These are phyloP conservation scores for Callinectes sapidus DNA, from an alignment of 2,888 invertebrate species.

Conservation along the genomic window DNA sequence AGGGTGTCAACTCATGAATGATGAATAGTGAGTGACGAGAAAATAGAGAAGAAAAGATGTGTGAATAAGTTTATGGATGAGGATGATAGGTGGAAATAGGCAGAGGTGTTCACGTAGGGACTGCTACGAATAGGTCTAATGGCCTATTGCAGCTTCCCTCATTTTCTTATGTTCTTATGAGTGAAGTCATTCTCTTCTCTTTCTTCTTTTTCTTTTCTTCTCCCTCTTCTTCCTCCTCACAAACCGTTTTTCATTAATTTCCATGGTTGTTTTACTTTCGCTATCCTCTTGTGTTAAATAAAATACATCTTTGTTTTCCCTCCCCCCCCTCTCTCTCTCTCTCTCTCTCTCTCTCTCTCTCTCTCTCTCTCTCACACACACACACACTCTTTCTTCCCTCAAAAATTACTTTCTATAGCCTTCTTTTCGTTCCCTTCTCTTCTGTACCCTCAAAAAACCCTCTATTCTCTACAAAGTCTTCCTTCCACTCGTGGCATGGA, in stretches of 20 bases:
- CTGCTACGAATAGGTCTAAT: too few species aligned
- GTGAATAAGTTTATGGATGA: too few species aligned
- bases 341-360: not conserved
- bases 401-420: not conserved
- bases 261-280: not conserved
- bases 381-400: too few species aligned
- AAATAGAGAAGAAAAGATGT: too few species aligned
- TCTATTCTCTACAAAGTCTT: not conserved
- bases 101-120: too few species aligned
- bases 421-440: not conserved
- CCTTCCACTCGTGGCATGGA: not conserved
- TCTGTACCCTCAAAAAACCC: not conserved
- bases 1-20: not conserved
- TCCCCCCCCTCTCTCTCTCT: not conserved
- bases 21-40: not conserved
- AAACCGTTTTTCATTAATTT: too few species aligned
- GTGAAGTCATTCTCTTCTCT: too few species aligned
- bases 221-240: too few species aligned
- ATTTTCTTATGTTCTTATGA: too few species aligned
- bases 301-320: not conserved
- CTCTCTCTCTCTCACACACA: not conserved
- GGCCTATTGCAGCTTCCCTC: too few species aligned
- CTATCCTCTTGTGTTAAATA: not conserved
- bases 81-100: too few species aligned
- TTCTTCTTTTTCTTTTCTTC: too few species aligned